phyloP scores from a whole-genome alignment of 2,888 invertebrate genomes.

The Chrysodeixis includens region DNA sequence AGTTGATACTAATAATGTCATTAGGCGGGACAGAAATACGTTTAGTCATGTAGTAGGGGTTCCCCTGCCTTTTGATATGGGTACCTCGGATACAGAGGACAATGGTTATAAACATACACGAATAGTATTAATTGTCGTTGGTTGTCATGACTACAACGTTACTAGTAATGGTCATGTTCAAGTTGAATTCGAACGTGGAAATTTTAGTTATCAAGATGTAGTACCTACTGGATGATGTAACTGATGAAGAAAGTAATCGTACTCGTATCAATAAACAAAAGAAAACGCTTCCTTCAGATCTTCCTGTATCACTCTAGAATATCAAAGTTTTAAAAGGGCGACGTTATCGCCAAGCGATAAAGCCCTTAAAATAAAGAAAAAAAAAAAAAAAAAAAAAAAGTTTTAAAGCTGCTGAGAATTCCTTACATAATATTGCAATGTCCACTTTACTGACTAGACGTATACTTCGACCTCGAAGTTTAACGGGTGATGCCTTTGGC shows the following conservation, averaged over 20 bases:
- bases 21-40: constrained; percentile 36
- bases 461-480: constrained; percentile 86
- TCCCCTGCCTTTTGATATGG: constrained; percentile 32
- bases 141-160: constrained; percentile 2
- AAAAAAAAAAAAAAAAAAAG: too few relatives aligned
- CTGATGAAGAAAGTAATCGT: background rate
- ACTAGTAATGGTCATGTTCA: too few relatives aligned
- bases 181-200: too few relatives aligned
- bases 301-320: background rate
- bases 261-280: too few relatives aligned
- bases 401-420: constrained; percentile 35
- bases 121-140: background rate
- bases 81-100: constrained; percentile 24
- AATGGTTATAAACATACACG: constrained; percentile 21
- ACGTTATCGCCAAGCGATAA: too few relatives aligned
- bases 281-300: background rate
- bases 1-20: constrained; percentile 40
- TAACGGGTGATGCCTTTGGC: constrained; percentile 83
- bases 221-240: too few relatives aligned
- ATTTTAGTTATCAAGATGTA: too few relatives aligned
- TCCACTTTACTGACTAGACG: constrained; percentile 62
- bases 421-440: background rate
- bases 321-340: too few relatives aligned
- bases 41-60: constrained; percentile 47
- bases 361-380: too few relatives aligned